phyloP scores from a whole-genome alignment of 2,113 vertebrate genomes.

The Ciconia stormi region DNA sequence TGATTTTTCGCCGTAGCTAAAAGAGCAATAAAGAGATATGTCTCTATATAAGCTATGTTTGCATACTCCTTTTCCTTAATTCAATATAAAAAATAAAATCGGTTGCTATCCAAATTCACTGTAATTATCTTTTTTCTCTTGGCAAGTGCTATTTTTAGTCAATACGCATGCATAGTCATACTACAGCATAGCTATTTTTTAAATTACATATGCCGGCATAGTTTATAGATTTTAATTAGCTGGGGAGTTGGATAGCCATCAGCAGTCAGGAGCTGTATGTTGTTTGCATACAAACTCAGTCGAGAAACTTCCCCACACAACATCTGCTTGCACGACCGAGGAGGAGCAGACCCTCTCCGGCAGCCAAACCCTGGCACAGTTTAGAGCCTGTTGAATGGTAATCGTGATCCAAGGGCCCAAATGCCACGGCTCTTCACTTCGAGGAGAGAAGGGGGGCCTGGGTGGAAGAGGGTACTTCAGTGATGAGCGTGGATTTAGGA shows the following conservation, averaged over 20 bases:
- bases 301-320: neutral
- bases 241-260: slow-evolving; percentile 47
- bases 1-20: neutral
- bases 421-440: neutral
- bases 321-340: neutral
- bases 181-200: slow-evolving; percentile 35
- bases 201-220: slow-evolving; percentile 46
- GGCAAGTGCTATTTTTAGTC: slow-evolving; percentile 39
- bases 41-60: neutral
- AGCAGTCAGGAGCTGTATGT: slow-evolving; percentile 10
- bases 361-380: neutral
- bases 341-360: neutral
- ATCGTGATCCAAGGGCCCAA: neutral
- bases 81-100: slow-evolving; percentile 21
- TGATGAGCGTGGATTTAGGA: neutral
- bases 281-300: slow-evolving; percentile 49
- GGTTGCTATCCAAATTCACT: slow-evolving; percentile 11
- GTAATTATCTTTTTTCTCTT: slow-evolving; percentile 24
- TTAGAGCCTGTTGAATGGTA: neutral
- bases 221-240: slow-evolving; percentile 57
- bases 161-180: neutral
- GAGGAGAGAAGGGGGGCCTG: neutral
- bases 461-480: neutral
- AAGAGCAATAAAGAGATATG: neutral
- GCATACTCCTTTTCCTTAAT: slow-evolving; percentile 12